Evolutionary conservation across 2,797 vertebrate genomes (phyloP).

Genomic region (Decapterus maruadsi): DNA sequence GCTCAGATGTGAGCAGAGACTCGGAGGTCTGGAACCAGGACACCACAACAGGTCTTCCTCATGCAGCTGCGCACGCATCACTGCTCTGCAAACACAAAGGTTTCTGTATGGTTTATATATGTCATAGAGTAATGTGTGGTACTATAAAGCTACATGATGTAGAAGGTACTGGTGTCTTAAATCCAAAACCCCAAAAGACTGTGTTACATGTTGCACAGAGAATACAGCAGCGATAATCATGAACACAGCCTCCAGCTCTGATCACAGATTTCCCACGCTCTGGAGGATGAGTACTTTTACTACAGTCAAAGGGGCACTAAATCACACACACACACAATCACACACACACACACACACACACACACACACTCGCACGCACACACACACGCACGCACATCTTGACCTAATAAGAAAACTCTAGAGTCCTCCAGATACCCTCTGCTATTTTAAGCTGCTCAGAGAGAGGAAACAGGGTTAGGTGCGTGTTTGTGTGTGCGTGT

Average conservation of each 20-base stretch:
- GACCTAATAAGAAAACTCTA: conserved; percentile 44
- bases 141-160: background rate
- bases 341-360: conserved; percentile 20
- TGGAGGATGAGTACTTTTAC: conserved; percentile 35
- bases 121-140: background rate
- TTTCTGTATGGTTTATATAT: background rate
- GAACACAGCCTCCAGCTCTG: conserved; percentile 9
- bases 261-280: conserved; percentile 71
- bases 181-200: background rate
- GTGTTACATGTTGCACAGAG: background rate
- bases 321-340: conserved; percentile 10
- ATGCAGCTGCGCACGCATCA: background rate
- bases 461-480: conserved; percentile 47
- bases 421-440: conserved; percentile 56
- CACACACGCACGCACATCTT: conserved; percentile 12
- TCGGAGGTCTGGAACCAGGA: background rate
- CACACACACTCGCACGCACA: conserved; percentile 15
- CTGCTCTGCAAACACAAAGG: background rate
- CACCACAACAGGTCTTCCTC: background rate
- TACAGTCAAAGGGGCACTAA: conserved; percentile 23
- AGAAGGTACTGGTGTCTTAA: background rate
- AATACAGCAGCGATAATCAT: background rate
- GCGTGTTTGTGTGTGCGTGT: conserved; percentile 1
- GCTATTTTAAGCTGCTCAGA: conserved; percentile 58
- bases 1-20: no score